These are phyloP conservation scores for Marmota monax DNA, from an alignment of 2,113 vertebrate species.

Conservation along the genomic window DNA sequence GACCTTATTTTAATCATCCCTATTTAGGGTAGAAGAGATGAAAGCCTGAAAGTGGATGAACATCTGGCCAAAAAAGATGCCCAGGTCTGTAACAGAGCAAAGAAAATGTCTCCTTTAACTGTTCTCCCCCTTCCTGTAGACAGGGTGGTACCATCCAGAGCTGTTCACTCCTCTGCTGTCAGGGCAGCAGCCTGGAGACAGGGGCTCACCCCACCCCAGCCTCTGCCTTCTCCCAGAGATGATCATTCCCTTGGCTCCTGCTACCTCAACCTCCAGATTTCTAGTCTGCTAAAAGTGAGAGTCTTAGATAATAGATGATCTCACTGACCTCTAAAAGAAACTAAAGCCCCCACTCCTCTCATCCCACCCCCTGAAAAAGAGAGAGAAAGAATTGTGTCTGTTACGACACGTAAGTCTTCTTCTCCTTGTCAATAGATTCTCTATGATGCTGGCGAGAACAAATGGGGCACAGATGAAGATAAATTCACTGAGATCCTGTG, in stretches of 20 bases:
- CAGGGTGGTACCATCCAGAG: rapidly evolving
- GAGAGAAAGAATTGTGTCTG: background rate
- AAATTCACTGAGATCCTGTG: conserved; percentile 92
- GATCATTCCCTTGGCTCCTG: background rate
- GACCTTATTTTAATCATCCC: background rate
- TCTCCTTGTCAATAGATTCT: conserved; percentile 83
- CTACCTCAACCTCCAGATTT: background rate
- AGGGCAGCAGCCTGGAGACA: background rate
- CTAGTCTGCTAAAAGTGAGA: background rate
- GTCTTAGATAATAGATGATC: background rate
- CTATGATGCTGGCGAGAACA: conserved; percentile 92
- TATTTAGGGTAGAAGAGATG: conserved; percentile 89
- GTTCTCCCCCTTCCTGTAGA: background rate
- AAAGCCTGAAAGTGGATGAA: conserved; percentile 86
- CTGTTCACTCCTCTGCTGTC: background rate
- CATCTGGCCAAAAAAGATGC: conserved; percentile 91
- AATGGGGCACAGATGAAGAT: conserved; percentile 91
- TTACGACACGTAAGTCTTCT: background rate
- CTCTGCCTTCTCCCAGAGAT: background rate
- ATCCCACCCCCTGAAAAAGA: background rate
- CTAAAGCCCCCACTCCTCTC: background rate
- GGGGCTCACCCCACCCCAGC: rapidly evolving
- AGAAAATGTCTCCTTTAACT: background rate
- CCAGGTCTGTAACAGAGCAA: conserved; percentile 83
- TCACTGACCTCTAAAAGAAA: background rate